These are phyloP conservation scores for Harpalus rufipes DNA, from an alignment of 2,888 invertebrate species.

Conservation along the genomic window DNA sequence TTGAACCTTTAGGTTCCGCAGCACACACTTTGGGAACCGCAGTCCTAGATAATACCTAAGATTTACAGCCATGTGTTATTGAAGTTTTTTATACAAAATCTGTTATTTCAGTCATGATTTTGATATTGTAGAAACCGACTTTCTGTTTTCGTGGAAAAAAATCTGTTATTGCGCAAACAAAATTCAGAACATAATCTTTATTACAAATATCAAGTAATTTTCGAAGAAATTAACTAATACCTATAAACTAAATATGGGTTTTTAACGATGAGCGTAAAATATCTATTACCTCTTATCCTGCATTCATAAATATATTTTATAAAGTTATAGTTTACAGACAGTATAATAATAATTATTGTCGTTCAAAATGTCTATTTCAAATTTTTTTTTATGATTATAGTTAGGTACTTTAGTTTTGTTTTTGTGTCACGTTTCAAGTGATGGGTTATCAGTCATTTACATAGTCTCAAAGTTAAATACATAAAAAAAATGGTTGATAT, in stretches of 20 bases:
- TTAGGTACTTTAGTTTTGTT: constrained; percentile 17
- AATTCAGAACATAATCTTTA: too few relatives aligned
- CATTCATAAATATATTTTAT: constrained; percentile 34
- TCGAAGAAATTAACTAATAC: not conserved
- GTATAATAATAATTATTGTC: not conserved
- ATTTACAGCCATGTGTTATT: too few relatives aligned
- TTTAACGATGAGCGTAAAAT: not conserved
- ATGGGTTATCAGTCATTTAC: not conserved
- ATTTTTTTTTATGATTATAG: constrained; percentile 30
- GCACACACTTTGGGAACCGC: too few relatives aligned
- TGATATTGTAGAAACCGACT: too few relatives aligned
- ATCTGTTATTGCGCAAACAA: too few relatives aligned
- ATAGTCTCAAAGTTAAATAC: not conserved
- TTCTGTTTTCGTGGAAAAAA: too few relatives aligned
- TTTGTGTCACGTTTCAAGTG: not conserved
- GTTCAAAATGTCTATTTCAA: not conserved
- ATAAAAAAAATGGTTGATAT: constrained; percentile 26
- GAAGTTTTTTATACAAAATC: too few relatives aligned
- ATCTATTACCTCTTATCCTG: not conserved
- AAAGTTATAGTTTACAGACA: not conserved
- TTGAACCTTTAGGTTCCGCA: too few relatives aligned
- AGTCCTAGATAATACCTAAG: too few relatives aligned
- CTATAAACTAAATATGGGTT: not conserved
- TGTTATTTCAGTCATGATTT: too few relatives aligned
- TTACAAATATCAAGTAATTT: not conserved